phyloP scores from a whole-genome alignment of 2,113 vertebrate species.

The Cisticola juncidis region DNA sequence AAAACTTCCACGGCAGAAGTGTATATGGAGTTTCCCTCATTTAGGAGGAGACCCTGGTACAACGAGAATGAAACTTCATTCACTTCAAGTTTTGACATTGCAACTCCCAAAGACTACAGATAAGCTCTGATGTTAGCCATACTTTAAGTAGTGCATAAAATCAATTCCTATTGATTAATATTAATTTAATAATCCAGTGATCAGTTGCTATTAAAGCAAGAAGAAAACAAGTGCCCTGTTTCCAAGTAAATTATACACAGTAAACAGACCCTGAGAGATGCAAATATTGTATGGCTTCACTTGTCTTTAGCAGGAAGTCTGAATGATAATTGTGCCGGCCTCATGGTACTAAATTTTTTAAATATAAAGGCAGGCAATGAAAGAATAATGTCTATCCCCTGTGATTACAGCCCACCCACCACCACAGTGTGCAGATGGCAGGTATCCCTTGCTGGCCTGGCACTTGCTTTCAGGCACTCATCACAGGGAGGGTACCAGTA shows the following conservation, averaged over 20 bases:
- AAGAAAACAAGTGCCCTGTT: neutral
- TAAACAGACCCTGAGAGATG: neutral
- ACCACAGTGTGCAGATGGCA: neutral
- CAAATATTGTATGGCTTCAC: neutral
- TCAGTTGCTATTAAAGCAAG: neutral
- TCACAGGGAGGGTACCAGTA: neutral
- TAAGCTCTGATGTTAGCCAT: neutral
- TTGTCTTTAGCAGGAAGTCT: neutral
- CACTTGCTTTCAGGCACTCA: neutral
- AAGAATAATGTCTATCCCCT: neutral
- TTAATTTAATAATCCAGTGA: neutral
- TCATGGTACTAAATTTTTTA: neutral
- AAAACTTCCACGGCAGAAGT: neutral
- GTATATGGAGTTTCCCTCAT: neutral
- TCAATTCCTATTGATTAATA: neutral
- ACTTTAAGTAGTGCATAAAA: neutral
- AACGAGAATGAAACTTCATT: neutral
- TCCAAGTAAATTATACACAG: neutral
- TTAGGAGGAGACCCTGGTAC: neutral
- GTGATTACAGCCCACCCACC: neutral
- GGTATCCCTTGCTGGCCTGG: neutral
- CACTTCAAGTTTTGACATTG: neutral
- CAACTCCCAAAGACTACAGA: neutral
- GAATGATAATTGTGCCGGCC: neutral
- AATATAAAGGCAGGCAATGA: neutral